phyloP scores from a whole-genome alignment of 92 coral and sea anemone genomes.

The Anthopleura xanthogrammica region DNA sequence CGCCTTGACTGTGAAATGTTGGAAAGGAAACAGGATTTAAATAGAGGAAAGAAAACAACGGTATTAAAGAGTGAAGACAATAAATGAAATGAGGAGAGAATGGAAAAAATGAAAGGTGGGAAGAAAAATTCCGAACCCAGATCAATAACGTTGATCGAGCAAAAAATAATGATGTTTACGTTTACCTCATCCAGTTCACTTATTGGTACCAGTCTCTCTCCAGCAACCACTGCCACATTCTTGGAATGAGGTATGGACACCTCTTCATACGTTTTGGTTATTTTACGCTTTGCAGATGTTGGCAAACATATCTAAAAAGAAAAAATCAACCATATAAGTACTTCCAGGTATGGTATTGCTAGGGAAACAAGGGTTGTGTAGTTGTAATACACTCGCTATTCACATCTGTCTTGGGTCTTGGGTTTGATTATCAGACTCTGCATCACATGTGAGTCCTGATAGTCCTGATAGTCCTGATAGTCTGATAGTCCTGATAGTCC shows the following conservation, averaged over 20 bases:
- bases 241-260: slow-evolving; percentile 81
- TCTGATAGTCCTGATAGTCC: too few relatives aligned
- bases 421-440: neutral
- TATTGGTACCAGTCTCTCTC: slow-evolving; percentile 69
- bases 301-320: slow-evolving; percentile 73
- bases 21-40: neutral
- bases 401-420: neutral
- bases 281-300: slow-evolving; percentile 71
- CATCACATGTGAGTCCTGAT: too few relatives aligned
- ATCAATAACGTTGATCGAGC: too few relatives aligned
- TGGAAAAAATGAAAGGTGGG: neutral
- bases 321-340: neutral
- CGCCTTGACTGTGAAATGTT: neutral
- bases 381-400: too few relatives aligned
- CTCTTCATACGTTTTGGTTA: slow-evolving; percentile 82
- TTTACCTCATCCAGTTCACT: slow-evolving; percentile 85
- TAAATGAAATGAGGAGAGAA: neutral
- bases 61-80: neutral
- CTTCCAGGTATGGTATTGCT: neutral
- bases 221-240: slow-evolving; percentile 55
- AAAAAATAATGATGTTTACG: neutral
- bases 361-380: neutral
- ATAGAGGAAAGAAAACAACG: neutral
- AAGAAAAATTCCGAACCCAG: neutral
- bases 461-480: too few relatives aligned